Conservation (phyloP, 2,888 invertebrate genomes). For the Pycnomerus fuliginosus region DNA sequence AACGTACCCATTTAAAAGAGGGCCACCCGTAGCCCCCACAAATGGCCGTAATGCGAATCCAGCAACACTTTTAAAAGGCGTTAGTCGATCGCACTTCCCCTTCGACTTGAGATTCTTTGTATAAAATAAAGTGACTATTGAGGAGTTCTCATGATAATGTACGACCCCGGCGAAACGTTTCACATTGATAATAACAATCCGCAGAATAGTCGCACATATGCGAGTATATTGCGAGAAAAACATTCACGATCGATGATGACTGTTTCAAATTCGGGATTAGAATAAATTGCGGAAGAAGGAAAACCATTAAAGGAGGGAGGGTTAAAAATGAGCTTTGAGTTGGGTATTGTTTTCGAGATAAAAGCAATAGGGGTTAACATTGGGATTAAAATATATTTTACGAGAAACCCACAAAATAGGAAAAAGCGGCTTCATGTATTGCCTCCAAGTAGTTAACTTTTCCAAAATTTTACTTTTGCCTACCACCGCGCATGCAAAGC, state of each 20-base stretch:
- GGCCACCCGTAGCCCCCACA: constrained; percentile 17
- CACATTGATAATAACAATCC: constrained; percentile 19
- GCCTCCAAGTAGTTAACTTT: constrained; percentile 13
- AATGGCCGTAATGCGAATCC: constrained; percentile 25
- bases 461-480: no score
- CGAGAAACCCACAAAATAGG: constrained; percentile 5
- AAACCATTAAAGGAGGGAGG: constrained; percentile 30
- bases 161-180: constrained; percentile 2
- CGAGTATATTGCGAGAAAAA: background rate
- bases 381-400: constrained; percentile 18
- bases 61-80: constrained; percentile 33
- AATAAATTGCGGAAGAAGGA: constrained; percentile 35
- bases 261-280: constrained; percentile 27
- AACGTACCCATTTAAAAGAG: constrained; percentile 3
- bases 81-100: constrained; percentile 17
- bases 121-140: constrained; percentile 19
- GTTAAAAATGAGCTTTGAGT: constrained; percentile 30
- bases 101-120: constrained; percentile 13
- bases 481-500: constrained; percentile 24
- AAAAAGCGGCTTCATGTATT: background rate
- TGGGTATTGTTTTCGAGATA: constrained; percentile 30
- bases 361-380: constrained; percentile 27
- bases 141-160: constrained; percentile 15
- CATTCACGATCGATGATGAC: background rate
- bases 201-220: constrained; percentile 8